A percentile compares a stretch with the other conserved stretches of the same genome.
Conservation (phyloP, 2,888 invertebrate genomes). For the Sepioteuthis lessoniana region DNA sequence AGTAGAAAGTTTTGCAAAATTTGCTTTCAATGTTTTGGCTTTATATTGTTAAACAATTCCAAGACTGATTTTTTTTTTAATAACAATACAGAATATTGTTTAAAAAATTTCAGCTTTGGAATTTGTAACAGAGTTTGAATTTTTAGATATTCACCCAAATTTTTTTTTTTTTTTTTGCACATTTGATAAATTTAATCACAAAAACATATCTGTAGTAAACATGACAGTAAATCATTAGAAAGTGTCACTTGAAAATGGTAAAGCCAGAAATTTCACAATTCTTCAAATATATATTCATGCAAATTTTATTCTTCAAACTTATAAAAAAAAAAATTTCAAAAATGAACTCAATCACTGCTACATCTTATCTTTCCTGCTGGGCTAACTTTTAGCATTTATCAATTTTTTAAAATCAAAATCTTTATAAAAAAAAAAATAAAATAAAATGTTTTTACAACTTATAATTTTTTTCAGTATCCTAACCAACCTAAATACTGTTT, state of each 20-base stretch:
- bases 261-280: neutral
- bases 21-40: neutral
- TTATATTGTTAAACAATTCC: too few species aligned
- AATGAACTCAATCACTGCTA: neutral
- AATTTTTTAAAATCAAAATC: neutral
- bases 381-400: neutral
- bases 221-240: too few species aligned
- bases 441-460: neutral
- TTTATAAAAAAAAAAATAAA: neutral
- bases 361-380: neutral
- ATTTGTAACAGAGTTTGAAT: neutral
- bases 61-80: too few species aligned
- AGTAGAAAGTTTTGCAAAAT: too few species aligned
- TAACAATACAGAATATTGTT: too few species aligned
- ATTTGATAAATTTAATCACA: neutral
- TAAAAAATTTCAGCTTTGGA: neutral
- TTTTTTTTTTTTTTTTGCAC: too few species aligned
- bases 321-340: too few species aligned
- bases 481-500: neutral
- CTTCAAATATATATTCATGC: neutral
- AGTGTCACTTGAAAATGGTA: neutral
- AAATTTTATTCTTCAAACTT: neutral
- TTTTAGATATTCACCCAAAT: neutral
- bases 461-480: neutral
- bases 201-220: neutral